Evolutionary conservation across 2,888 invertebrate genomes (phyloP), one percentile per base, ranked within the genome.

Genomic region (Sphaerophoria taeniata): DNA sequence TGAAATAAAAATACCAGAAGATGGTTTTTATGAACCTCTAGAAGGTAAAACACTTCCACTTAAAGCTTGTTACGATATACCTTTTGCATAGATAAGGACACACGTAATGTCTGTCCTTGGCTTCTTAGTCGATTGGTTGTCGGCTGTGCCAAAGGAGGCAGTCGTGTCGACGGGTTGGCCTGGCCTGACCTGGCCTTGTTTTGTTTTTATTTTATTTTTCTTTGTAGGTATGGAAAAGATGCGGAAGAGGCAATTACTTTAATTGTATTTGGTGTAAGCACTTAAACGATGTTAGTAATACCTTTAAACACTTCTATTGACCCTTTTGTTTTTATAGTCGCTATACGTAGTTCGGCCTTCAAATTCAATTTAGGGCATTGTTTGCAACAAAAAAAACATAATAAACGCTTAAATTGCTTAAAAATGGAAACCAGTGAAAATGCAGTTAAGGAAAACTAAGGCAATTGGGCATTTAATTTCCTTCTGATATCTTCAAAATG

Each of bases 181-280:
- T 9, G 39, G 39, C 9, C 43, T 43, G 43, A 4, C 9, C 39
- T 67, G 47, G 24, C 24, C 2, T 24, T 24, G 1, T 24, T 24
- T 24, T 24, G 24, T 2, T 24, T 24, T 24, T n/a, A n/a, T n/a
- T 2, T 24, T 24, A 2, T 24, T 24, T 24, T 24, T 51, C 12
- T 65, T 67, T 12, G 12, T 39, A 6, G 11, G 56, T 39, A 6
- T n/a, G 56, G 39, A 58, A 61, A 73, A 53, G 56, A 67, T 65
- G 36, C 56, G 47, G 51, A 78, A 78, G 77, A 77, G 81, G 61
- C 81, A 81, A 85, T 85, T 81, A 81, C 76, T 77, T 72, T 85
- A 85, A 81, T 85, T 85, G 63, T 63, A 70, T 81, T 72, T 56
- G 56, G 72, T 51, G 69, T 72, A 34, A 39, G 74, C 55, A 70